Percentiles rank a stretch among this genome's conserved stretches.
Evolutionary conservation across 2,113 vertebrate genomes (phyloP).

Genomic region (Uria aalge): DNA sequence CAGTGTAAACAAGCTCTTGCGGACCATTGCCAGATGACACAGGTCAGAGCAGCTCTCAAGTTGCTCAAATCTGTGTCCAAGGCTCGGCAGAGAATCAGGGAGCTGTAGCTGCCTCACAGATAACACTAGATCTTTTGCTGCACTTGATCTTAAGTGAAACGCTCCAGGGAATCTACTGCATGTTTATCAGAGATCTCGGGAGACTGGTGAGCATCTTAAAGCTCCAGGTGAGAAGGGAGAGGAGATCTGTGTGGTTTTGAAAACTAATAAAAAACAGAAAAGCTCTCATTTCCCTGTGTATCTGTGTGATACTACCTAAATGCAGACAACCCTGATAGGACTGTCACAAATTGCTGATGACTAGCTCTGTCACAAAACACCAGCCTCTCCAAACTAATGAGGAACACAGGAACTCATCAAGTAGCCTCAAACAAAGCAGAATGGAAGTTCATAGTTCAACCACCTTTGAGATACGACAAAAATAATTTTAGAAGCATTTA

Average conservation of each 20-base stretch:
- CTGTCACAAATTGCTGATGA: neutral
- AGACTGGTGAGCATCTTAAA: neutral
- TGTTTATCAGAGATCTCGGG: neutral
- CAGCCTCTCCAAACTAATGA: neutral
- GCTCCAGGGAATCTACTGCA: neutral
- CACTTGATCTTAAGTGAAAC: neutral
- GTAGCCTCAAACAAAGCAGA: neutral
- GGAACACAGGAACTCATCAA: neutral
- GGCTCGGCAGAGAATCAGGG: neutral
- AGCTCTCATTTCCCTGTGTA: neutral
- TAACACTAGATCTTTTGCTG: neutral
- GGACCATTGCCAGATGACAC: conserved; percentile 5
- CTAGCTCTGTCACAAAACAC: neutral
- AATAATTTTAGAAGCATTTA: neutral
- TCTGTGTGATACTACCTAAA: neutral
- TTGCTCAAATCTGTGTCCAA: neutral
- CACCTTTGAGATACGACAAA: neutral
- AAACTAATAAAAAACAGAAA: neutral
- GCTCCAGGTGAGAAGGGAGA: neutral
- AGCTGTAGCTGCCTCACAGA: neutral
- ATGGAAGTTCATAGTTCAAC: neutral
- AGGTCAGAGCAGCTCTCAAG: conserved; percentile 13
- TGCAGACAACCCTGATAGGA: neutral
- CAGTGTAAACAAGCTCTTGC: conserved; percentile 5
- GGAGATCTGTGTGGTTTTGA: neutral